A percentile compares a stretch with the other conserved stretches of the same genome.
Conservation (phyloP, 2,888 invertebrate species). For the Cyclophora albipunctata region DNA sequence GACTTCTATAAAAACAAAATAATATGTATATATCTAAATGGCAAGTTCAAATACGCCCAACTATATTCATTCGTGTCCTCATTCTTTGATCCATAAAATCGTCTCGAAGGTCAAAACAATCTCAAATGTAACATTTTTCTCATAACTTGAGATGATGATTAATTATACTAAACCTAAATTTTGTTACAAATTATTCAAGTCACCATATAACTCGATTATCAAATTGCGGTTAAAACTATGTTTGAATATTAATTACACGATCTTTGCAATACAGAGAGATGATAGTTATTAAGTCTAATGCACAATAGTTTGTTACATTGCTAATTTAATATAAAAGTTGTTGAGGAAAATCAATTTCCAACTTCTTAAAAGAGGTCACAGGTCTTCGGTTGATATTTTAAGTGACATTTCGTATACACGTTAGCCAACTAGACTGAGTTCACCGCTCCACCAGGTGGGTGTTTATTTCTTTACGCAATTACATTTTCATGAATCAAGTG, state of each 20-base stretch:
- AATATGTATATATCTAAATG: background rate
- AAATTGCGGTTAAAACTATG: too few relatives aligned
- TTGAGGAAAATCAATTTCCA: constrained; percentile 21
- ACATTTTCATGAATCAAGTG: constrained; percentile 35
- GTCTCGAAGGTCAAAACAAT: constrained; percentile 6
- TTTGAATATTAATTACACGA: too few relatives aligned
- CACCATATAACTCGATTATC: too few relatives aligned
- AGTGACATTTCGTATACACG: constrained; percentile 55
- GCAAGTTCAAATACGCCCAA: background rate
- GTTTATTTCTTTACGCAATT: constrained; percentile 47
- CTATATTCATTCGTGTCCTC: constrained; percentile 1
- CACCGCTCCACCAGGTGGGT: constrained; percentile 26
- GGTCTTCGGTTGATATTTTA: constrained; percentile 63
- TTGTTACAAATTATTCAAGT: background rate
- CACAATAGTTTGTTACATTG: too few relatives aligned
- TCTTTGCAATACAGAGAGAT: too few relatives aligned
- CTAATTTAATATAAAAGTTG: too few relatives aligned
- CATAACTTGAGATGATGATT: background rate
- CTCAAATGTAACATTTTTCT: constrained; percentile 1
- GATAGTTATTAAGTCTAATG: too few relatives aligned
- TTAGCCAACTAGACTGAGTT: constrained; percentile 50
- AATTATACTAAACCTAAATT: background rate
- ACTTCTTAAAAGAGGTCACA: constrained; percentile 50
- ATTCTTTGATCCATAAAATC: constrained; percentile 5
- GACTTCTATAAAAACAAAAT: background rate